Conservation (phyloP, 2,797 vertebrate genomes). For the Myotis daubentonii region DNA sequence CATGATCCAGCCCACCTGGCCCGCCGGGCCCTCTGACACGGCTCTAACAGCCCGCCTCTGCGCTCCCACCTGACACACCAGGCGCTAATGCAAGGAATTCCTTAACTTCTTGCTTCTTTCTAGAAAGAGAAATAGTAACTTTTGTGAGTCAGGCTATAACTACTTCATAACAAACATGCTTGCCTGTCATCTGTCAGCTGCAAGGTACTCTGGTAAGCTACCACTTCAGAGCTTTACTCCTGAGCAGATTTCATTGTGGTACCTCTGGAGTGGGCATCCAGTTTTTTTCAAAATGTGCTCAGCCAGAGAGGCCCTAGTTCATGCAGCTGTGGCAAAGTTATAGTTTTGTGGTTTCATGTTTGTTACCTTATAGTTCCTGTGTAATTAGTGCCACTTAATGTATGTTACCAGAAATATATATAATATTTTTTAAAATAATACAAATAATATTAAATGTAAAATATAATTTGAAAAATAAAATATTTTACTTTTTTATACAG, state of each 20-base stretch:
- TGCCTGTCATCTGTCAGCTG: too few species aligned
- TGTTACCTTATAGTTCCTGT: constrained; percentile 85
- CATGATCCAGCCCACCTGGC: not conserved
- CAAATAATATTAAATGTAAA: not conserved
- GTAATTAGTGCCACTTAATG: constrained; percentile 90
- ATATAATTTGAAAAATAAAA: not conserved
- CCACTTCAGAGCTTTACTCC: too few species aligned
- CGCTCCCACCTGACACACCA: not conserved
- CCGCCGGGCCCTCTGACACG: not conserved
- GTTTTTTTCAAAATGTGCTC: too few species aligned
- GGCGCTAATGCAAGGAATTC: not conserved
- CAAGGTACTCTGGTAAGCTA: too few species aligned
- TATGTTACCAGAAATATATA: constrained; percentile 85
- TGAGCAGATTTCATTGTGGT: too few species aligned
- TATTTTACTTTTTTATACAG: not conserved
- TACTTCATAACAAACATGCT: too few species aligned
- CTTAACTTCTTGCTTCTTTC: not conserved
- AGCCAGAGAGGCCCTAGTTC: too few species aligned
- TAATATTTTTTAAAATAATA: not conserved
- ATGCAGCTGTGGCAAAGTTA: not conserved
- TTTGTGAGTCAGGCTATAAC: too few species aligned
- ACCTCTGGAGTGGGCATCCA: too few species aligned
- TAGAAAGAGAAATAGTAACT: too few species aligned
- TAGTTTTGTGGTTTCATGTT: not conserved
- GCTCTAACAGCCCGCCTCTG: not conserved